These are phyloP conservation scores for Scopus umbretta DNA, from an alignment of 2,113 vertebrate species.

Conservation along the genomic window DNA sequence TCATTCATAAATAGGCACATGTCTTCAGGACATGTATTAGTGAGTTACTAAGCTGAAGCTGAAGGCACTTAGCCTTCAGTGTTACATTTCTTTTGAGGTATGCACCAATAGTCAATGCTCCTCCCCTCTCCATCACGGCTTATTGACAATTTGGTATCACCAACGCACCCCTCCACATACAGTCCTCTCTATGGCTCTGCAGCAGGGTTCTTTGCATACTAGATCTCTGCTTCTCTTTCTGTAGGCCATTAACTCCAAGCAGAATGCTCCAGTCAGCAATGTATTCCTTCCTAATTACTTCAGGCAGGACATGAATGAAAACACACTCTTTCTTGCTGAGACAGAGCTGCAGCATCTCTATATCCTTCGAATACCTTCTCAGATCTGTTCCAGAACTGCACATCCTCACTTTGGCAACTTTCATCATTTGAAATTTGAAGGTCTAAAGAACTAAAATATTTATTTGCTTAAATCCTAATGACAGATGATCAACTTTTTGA, in stretches of 20 bases:
- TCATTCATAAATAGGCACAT: background rate
- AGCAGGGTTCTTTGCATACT: background rate
- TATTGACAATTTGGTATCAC: background rate
- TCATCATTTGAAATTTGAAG: background rate
- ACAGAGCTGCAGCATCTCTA: background rate
- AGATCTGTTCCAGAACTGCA: background rate
- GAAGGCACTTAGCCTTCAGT: background rate
- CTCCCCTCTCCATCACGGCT: background rate
- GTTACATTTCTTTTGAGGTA: background rate
- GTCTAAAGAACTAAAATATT: background rate
- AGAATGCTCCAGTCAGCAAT: background rate
- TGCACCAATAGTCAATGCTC: background rate
- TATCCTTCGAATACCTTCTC: background rate
- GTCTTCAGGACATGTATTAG: background rate
- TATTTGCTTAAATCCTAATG: background rate
- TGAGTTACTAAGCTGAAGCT: background rate
- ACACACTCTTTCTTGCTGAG: background rate
- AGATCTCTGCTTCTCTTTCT: background rate
- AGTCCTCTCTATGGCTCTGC: background rate
- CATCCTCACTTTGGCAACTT: background rate
- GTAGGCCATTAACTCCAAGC: background rate
- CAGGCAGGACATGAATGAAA: background rate
- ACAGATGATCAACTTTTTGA: background rate
- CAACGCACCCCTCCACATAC: background rate
- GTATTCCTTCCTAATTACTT: background rate